phyloP scores from a whole-genome alignment of 2,888 invertebrate species.

The Drosophila villosipedis region DNA sequence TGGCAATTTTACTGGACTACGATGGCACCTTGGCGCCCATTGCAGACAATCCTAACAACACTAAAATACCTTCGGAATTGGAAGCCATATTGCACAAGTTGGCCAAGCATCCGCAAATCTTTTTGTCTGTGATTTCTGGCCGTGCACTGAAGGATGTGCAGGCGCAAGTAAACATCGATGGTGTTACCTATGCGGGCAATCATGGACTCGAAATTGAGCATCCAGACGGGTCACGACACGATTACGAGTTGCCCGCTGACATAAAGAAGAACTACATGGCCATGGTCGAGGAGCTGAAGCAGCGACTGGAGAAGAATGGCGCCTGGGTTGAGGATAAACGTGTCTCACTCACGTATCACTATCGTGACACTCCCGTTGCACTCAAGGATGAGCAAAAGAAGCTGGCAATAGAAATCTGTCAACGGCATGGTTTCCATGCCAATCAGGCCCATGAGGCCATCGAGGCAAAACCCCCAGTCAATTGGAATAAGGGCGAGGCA shows the following conservation, averaged over 20 bases:
- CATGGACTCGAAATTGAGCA: conserved; percentile 91
- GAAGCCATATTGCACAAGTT: conserved; percentile 88
- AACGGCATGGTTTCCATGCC: conserved; percentile 88
- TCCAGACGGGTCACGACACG: conserved; percentile 90
- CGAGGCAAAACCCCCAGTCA: conserved; percentile 91
- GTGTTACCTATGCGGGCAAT: conserved; percentile 90
- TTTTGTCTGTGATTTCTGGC: conserved; percentile 90
- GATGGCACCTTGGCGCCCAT: conserved; percentile 91
- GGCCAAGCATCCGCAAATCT: conserved; percentile 89
- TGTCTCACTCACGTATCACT: conserved; percentile 90
- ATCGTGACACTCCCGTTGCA: conserved; percentile 88
- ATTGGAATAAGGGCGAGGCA: conserved; percentile 87
- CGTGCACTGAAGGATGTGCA: conserved; percentile 90
- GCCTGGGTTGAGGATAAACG: conserved; percentile 92
- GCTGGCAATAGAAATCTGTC: conserved; percentile 88
- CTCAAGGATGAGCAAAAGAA: conserved; percentile 86
- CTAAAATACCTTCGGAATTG: conserved; percentile 89
- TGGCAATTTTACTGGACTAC: conserved; percentile 90
- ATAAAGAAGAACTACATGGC: conserved; percentile 88
- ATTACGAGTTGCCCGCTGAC: conserved; percentile 89
- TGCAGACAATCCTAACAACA: conserved; percentile 89
- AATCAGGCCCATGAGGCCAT: conserved; percentile 90
- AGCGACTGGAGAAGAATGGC: conserved; percentile 87
- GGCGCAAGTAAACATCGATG: conserved; percentile 86
- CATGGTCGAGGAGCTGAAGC: conserved; percentile 88